phyloP scores from a whole-genome alignment of 2,113 vertebrate genomes.

The Rattus rattus region DNA sequence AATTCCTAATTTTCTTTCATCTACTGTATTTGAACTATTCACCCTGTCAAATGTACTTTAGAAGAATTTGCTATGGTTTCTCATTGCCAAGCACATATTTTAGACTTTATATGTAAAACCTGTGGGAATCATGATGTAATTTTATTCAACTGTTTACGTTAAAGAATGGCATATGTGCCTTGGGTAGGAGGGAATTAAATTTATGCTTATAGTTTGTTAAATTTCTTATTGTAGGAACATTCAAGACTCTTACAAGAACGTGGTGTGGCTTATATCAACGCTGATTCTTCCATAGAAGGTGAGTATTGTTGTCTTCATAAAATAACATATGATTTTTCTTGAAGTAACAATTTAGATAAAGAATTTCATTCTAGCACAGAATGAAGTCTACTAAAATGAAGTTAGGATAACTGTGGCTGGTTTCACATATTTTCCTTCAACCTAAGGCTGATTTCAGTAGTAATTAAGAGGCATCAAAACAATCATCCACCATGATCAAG shows the following conservation, averaged over 20 bases:
- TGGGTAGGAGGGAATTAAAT: neutral
- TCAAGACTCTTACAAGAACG: constrained; percentile 93
- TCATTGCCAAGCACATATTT: neutral
- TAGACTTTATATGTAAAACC: neutral
- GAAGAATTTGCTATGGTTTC: neutral
- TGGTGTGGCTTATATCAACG: constrained; percentile 96
- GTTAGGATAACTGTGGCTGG: neutral
- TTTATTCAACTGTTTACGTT: neutral
- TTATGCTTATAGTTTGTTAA: neutral
- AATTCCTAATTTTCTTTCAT: neutral
- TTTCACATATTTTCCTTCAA: neutral
- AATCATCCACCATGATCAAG: too few species aligned
- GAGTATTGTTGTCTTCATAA: neutral
- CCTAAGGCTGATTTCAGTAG: neutral
- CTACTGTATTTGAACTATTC: neutral
- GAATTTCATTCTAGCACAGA: neutral
- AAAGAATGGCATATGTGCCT: neutral
- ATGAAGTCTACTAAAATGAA: neutral
- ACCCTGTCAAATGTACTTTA: neutral
- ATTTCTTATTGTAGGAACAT: constrained; percentile 90
- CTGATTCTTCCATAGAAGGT: constrained; percentile 97
- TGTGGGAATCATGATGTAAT: neutral
- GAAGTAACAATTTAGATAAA: neutral
- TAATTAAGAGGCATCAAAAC: neutral
- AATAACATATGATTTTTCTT: neutral